Evolutionary conservation across 2,888 invertebrate species (phyloP), one percentile per base, ranked within the genome.

Genomic region (Muscina levida): DNA sequence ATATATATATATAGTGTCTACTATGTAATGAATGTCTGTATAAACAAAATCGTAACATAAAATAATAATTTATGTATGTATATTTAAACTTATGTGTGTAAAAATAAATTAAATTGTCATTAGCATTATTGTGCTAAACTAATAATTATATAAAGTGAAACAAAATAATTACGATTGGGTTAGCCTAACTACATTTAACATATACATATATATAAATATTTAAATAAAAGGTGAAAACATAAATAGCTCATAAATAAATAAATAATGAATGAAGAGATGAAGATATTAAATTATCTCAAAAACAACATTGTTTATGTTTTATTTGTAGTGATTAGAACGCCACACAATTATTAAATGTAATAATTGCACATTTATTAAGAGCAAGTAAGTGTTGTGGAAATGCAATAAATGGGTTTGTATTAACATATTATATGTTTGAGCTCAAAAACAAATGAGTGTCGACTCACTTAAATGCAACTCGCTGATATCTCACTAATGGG

Each of bases 1-100:
- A 31, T 62, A 19, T 22, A 22, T 17, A 13, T 59, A 42, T 11
- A 17, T 19, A 39, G 11, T 62, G 62, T 31, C 62, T 22, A 19
- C 22, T 42, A 11, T 22, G 42, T 37, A 6, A 37, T 48, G 22
- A 44, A 46, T 51, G 17, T 31, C 17, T 77, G 42, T 48, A 78
- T 26, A 73, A 71, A 51, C 15, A 75, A 67, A 62, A 51, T 5
- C 44, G 65, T 48, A 71, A 71, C 26, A 44, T 57, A 44, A 72
- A 48, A 24, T 53, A 46, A 48, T 66, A 56, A 31, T 72, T 17
- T 31, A 51, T 57, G 39, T 62, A 62, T 62, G 39, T 71, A 51
- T 65, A 24, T 71, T 70, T 81, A 77, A 74, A 46, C 48, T 37
- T 44, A 26, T 81, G 72, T 80, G 74, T 79, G 51, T 68, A 66